A percentile compares a stretch with the other conserved stretches of the same genome.
phyloP scores from a whole-genome alignment of 2,113 vertebrate genomes.

The Hypomesus transpacificus region DNA sequence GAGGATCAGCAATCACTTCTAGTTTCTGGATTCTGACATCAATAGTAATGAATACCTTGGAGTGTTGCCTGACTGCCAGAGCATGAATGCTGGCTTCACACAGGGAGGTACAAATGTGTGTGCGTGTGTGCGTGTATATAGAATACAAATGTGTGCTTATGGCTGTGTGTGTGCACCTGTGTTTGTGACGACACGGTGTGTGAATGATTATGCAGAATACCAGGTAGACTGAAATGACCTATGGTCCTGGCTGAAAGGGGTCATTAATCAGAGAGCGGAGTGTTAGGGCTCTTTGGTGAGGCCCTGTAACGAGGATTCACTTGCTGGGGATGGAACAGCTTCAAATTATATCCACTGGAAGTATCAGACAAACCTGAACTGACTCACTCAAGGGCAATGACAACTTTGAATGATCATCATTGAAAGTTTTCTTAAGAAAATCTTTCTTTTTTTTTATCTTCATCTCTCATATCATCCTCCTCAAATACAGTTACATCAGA shows the following conservation, averaged over 20 bases:
- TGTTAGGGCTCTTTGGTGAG: constrained; percentile 44
- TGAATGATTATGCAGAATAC: constrained; percentile 57
- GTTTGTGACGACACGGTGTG: constrained; percentile 32
- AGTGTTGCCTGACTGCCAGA: constrained; percentile 57
- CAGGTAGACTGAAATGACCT: constrained; percentile 51
- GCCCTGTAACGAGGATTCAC: constrained; percentile 56
- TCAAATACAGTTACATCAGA: background rate
- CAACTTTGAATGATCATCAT: too few relatives aligned
- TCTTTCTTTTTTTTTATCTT: constrained; percentile 32
- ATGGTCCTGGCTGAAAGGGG: constrained; percentile 37
- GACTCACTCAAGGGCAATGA: too few relatives aligned
- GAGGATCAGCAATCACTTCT: constrained; percentile 66
- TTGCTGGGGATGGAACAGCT: constrained; percentile 50
- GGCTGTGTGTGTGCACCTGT: constrained; percentile 16
- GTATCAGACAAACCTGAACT: too few relatives aligned
- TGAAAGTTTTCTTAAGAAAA: background rate
- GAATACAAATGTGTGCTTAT: background rate
- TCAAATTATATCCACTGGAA: background rate
- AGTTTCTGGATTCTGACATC: constrained; percentile 65
- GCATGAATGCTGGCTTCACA: constrained; percentile 48
- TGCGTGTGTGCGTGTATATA: constrained; percentile 29
- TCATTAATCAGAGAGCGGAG: constrained; percentile 60
- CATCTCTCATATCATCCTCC: constrained; percentile 36
- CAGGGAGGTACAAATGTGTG: constrained; percentile 37
- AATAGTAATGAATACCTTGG: constrained; percentile 69